A percentile compares a stretch with the other conserved stretches of the same genome.
These are phyloP conservation scores for Cavia porcellus DNA, from an alignment of 2,113 vertebrate species.

Conservation along the genomic window DNA sequence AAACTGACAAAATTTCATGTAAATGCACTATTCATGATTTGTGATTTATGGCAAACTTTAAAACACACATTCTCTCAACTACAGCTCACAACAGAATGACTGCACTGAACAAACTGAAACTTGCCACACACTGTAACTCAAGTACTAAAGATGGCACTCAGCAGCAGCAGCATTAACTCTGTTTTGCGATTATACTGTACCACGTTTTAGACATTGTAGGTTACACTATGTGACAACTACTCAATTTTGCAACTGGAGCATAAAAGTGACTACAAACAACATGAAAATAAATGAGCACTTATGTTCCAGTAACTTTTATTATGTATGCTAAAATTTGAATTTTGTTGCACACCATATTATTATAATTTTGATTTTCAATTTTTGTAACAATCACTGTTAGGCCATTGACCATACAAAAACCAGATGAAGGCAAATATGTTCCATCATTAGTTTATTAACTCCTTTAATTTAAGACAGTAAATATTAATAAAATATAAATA, in stretches of 20 bases:
- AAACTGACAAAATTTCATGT: not conserved
- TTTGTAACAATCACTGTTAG: not conserved
- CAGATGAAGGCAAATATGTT: not conserved
- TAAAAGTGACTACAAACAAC: not conserved
- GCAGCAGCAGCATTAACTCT: not conserved
- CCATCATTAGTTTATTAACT: not conserved
- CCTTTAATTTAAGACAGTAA: slow-evolving; percentile 25
- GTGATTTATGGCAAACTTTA: not conserved
- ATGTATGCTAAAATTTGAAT: not conserved
- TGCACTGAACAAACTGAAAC: not conserved
- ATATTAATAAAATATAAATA: slow-evolving; percentile 28
- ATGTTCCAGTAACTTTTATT: not conserved
- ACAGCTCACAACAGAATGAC: not conserved
- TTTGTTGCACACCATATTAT: not conserved
- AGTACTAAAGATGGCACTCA: not conserved
- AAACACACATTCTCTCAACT: not conserved
- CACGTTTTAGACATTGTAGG: not conserved
- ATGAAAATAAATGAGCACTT: not conserved
- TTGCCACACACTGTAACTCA: not conserved
- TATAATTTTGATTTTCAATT: not conserved
- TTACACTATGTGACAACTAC: not conserved
- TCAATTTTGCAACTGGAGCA: not conserved
- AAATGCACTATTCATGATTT: not conserved
- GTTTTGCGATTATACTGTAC: not conserved
- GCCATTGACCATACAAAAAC: not conserved